A percentile compares a stretch with the other conserved stretches of the same genome.
Evolutionary conservation across 2,113 vertebrate species (phyloP).

Genomic region (Peromyscus polionotus): DNA sequence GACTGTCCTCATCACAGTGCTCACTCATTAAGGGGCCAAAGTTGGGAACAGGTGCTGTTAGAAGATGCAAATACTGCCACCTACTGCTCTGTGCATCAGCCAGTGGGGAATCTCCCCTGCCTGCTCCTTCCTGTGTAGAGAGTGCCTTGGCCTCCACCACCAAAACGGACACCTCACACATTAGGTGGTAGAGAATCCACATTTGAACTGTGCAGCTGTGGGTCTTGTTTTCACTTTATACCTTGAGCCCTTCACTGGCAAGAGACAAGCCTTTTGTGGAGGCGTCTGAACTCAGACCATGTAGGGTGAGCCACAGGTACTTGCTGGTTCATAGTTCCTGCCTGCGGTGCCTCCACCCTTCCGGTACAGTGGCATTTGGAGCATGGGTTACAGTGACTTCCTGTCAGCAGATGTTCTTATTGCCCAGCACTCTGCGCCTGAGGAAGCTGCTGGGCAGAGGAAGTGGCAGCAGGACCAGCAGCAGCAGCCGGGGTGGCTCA

Average conservation of each 20-base stretch:
- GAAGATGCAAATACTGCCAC: neutral
- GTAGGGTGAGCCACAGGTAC: neutral
- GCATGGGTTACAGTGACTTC: neutral
- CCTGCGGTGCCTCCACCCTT: neutral
- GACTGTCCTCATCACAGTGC: rapidly evolving
- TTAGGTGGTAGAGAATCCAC: neutral
- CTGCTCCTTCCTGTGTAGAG: no score
- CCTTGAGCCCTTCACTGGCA: neutral
- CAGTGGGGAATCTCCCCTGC: rapidly evolving
- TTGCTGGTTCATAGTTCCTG: no score
- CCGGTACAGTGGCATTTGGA: no score
- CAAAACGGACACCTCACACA: neutral
- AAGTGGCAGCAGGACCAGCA: no score
- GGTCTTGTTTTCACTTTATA: neutral
- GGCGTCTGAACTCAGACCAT: neutral
- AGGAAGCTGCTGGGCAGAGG: neutral
- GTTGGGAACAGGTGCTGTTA: neutral
- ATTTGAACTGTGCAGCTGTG: neutral
- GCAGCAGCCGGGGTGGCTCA: neutral
- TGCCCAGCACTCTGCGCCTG: rapidly evolving
- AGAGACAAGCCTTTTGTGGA: neutral
- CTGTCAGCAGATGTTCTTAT: neutral
- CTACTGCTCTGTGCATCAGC: neutral
- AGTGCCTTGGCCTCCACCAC: neutral
- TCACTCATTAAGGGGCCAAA: neutral